Conservation (phyloP, 1,140 invertebrate genomes). For the Argopecten irradians region DNA sequence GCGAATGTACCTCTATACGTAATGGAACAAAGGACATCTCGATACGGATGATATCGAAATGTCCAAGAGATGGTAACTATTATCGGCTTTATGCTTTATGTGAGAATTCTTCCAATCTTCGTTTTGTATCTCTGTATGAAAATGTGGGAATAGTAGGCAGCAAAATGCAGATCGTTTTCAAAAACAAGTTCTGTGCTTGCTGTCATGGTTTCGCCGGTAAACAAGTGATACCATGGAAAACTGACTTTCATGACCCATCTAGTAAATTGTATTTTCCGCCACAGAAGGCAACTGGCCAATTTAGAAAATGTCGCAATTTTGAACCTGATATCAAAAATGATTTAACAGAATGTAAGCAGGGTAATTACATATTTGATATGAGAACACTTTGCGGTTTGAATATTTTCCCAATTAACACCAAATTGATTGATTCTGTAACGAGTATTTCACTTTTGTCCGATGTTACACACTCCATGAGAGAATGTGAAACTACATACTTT, state of each 20-base stretch:
- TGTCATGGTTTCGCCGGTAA: not conserved
- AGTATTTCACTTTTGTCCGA: not conserved
- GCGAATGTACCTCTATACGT: not conserved
- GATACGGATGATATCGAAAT: not conserved
- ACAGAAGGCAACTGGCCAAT: not conserved
- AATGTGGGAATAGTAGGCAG: not conserved
- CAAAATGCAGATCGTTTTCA: not conserved
- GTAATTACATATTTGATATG: not conserved
- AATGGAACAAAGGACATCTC: not conserved
- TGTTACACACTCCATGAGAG: not conserved
- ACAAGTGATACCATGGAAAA: not conserved
- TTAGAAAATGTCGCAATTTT: not conserved
- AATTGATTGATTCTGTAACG: not conserved
- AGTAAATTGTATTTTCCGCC: not conserved
- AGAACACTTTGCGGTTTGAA: not conserved
- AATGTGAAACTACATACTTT: not conserved
- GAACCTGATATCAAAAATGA: not conserved
- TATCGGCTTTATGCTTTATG: not conserved
- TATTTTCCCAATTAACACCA: not conserved
- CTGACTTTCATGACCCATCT: not conserved
- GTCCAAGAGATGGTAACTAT: not conserved
- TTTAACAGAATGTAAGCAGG: not conserved
- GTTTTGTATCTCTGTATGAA: not conserved
- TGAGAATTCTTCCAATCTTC: not conserved
- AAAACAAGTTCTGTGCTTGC: slow-evolving; percentile 1